A percentile compares a stretch with the other conserved stretches of the same genome.
Evolutionary conservation across 2,113 vertebrate species (phyloP).

Genomic region (Passer montanus): DNA sequence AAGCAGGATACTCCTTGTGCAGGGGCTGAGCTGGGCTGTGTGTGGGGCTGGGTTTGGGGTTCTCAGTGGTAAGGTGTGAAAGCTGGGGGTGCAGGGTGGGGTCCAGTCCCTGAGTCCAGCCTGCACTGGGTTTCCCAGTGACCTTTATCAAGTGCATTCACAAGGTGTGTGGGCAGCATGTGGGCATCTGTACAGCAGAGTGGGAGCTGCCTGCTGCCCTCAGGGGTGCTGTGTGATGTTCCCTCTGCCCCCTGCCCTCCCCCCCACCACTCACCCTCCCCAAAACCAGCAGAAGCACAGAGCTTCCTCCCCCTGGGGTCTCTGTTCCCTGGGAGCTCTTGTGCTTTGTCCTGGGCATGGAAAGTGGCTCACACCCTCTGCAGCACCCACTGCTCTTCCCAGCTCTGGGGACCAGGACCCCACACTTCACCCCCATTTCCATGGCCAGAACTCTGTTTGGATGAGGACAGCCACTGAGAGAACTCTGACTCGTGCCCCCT

Average conservation of each 20-base stretch:
- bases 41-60: neutral
- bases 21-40: neutral
- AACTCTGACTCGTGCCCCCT: rapidly evolving
- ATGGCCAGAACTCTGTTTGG: rapidly evolving
- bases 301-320: rapidly evolving
- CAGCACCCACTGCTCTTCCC: neutral
- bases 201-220: neutral
- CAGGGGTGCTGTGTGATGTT: rapidly evolving
- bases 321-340: neutral
- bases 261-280: rapidly evolving
- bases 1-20: neutral
- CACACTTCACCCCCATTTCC: rapidly evolving
- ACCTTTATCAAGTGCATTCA: neutral
- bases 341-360: no score
- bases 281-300: neutral
- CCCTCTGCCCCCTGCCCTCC: neutral
- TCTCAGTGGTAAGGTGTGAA: neutral
- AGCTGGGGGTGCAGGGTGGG: neutral
- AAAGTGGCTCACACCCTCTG: neutral
- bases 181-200: rapidly evolving
- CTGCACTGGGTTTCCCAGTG: neutral
- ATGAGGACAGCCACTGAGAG: rapidly evolving
- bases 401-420: neutral
- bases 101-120: neutral
- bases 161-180: rapidly evolving